Conservation (phyloP, 35 echinoderm and acorn worm genomes). For the Ophioderma brevispina region DNA sequence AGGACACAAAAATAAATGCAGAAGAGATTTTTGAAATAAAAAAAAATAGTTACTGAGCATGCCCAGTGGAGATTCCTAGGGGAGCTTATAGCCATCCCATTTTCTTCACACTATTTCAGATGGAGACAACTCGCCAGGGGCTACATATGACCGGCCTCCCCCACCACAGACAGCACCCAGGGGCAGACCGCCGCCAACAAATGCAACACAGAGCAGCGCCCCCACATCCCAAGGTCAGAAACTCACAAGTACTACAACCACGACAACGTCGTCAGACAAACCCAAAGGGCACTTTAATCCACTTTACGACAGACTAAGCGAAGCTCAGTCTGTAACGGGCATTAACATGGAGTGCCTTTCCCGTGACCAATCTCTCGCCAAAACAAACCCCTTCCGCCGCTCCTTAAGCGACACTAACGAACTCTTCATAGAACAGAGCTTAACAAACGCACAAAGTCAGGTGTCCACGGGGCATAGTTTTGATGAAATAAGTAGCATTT, state of each 20-base stretch:
- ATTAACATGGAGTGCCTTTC: conserved; percentile 19
- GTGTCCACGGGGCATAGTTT: neutral
- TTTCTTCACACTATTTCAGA: neutral
- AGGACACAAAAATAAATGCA: too few species aligned
- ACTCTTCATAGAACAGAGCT: neutral
- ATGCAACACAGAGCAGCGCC: neutral
- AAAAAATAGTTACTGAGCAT: too few species aligned
- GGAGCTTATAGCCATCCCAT: neutral
- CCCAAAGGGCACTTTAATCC: conserved; percentile 49
- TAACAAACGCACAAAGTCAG: neutral
- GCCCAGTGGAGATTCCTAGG: too few species aligned
- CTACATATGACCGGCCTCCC: conserved; percentile 19
- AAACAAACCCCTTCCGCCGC: conserved; percentile 72
- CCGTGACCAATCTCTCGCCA: neutral
- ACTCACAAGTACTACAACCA: neutral
- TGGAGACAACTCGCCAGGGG: neutral
- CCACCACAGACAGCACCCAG: conserved; percentile 15
- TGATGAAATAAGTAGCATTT: neutral
- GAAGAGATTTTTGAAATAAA: too few species aligned
- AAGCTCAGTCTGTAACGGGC: conserved; percentile 52
- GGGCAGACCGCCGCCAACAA: neutral
- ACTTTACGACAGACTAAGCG: conserved; percentile 61
- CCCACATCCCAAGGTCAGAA: neutral
- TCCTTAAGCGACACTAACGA: conserved; percentile 66
- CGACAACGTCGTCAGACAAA: neutral